Evolutionary conservation across 1,140 invertebrate species (phyloP).

Genomic region (Drosophila melanogaster): DNA sequence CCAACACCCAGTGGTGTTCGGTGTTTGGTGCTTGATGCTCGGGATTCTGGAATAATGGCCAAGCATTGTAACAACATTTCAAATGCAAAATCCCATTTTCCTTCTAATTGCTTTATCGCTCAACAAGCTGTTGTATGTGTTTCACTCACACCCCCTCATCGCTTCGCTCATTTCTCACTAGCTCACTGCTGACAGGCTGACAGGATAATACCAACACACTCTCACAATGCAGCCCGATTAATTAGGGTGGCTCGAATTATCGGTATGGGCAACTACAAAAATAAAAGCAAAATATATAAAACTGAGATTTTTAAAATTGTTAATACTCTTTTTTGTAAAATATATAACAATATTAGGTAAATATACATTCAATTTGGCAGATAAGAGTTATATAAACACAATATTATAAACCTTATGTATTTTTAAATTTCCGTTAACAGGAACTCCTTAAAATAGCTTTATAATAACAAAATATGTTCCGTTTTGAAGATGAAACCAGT

Average conservation of each 20-base stretch:
- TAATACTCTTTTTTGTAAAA: no score
- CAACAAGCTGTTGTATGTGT: slow-evolving; percentile 78
- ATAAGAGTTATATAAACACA: no score
- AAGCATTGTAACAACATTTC: slow-evolving; percentile 70
- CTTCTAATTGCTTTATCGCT: slow-evolving; percentile 81
- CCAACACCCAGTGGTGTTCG: slow-evolving; percentile 18
- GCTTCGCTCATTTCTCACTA: slow-evolving; percentile 69
- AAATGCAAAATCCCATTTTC: slow-evolving; percentile 82
- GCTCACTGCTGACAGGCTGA: slow-evolving; percentile 44
- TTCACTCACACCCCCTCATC: slow-evolving; percentile 29
- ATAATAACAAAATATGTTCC: no score
- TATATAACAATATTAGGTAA: no score
- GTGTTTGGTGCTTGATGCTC: slow-evolving; percentile 13
- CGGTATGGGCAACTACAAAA: not conserved
- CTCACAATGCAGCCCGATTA: slow-evolving; percentile 14
- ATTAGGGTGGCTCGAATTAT: slow-evolving; percentile 15
- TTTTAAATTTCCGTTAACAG: no score
- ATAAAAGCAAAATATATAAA: no score
- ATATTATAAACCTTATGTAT: no score
- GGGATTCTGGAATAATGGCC: slow-evolving; percentile 39
- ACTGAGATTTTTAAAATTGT: no score
- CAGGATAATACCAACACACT: slow-evolving; percentile 35
- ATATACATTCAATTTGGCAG: no score
- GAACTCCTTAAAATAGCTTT: no score
- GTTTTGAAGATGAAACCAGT: no score